These are phyloP conservation scores for Elysia chlorotica DNA, from an alignment of 1,140 invertebrate species.

Conservation along the genomic window DNA sequence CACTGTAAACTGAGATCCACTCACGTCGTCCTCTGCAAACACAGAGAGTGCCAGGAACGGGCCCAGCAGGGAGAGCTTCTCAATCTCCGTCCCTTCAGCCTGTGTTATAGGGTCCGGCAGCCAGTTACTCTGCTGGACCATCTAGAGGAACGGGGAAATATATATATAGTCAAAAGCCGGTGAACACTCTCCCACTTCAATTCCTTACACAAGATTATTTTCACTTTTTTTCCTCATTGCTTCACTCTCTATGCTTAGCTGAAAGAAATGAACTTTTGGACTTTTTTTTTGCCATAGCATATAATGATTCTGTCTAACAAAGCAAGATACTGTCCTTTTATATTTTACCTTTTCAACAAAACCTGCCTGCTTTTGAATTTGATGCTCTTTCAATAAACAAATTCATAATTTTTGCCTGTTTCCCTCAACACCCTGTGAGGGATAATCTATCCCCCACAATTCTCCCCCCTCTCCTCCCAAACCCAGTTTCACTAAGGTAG, in stretches of 20 bases:
- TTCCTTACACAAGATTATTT: no score
- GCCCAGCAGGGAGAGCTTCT: slow-evolving; percentile 81
- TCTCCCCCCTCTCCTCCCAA: background rate
- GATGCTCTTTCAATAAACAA: background rate
- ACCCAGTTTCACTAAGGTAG: background rate
- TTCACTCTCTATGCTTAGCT: no score
- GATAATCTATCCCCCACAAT: background rate
- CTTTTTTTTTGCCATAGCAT: no score
- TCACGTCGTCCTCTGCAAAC: slow-evolving; percentile 87
- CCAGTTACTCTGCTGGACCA: slow-evolving; percentile 72
- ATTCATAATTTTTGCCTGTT: background rate
- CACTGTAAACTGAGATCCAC: slow-evolving; percentile 15
- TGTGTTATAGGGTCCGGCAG: slow-evolving; percentile 73
- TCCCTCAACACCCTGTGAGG: background rate
- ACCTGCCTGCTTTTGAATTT: background rate
- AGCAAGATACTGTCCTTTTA: background rate
- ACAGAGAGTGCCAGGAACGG: slow-evolving; percentile 88
- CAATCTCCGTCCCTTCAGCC: slow-evolving; percentile 72
- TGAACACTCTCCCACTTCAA: no score
- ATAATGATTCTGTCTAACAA: no score
- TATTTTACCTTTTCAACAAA: background rate
- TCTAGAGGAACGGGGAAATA: slow-evolving; percentile 37
- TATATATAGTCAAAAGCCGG: no score
- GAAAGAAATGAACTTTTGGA: no score
- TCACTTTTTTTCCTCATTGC: no score